A percentile compares a stretch with the other conserved stretches of the same genome.
Conservation (phyloP, 2,797 vertebrate genomes). For the Chelon auratus region DNA sequence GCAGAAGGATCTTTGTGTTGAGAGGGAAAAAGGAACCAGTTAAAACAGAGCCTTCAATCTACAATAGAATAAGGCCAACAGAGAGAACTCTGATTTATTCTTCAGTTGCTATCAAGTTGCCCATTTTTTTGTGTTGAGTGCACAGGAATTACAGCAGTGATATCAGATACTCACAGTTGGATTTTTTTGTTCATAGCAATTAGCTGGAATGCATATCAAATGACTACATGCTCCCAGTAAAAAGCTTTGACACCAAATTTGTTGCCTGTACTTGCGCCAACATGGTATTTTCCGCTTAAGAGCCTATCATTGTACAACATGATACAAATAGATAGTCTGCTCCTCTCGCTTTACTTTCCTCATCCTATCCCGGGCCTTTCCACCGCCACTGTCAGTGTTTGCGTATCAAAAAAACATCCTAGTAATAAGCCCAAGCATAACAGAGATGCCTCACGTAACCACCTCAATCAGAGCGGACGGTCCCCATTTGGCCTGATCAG, state of each 20-base stretch:
- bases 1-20: constrained; percentile 9
- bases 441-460: no score
- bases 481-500: no score
- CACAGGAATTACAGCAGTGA: background rate
- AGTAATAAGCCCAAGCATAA: no score
- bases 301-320: background rate
- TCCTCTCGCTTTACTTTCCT: background rate
- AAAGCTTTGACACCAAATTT: background rate
- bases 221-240: background rate
- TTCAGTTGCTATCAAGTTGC: constrained; percentile 21
- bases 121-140: background rate
- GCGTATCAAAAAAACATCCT: no score
- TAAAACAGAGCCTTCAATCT: constrained; percentile 18
- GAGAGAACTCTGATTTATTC: constrained; percentile 19
- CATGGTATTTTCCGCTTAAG: constrained; percentile 14
- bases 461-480: no score
- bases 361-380: background rate
- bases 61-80: background rate
- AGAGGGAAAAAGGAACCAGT: constrained; percentile 17
- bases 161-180: constrained; percentile 11
- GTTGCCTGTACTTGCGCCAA: background rate
- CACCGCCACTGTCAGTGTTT: no score
- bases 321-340: constrained; percentile 1
- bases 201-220: background rate
- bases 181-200: background rate